Evolutionary conservation across 2,888 invertebrate species (phyloP).

Genomic region (Cryptus viduatorius): DNA sequence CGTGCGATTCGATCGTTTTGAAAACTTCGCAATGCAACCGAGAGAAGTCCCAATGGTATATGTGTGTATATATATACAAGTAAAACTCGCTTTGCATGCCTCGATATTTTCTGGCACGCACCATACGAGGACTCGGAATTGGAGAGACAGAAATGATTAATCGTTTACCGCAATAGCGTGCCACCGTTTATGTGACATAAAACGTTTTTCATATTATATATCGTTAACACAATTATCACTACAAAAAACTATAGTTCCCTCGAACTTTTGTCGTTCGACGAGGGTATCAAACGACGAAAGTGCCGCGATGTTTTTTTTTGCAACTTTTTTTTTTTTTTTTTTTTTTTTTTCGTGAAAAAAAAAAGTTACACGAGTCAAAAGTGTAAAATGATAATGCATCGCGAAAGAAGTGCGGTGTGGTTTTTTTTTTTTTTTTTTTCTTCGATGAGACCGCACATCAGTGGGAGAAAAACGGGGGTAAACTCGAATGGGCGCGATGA

Average conservation of each 20-base stretch:
- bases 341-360: neutral
- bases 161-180: conserved; percentile 22
- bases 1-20: conserved; percentile 65
- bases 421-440: neutral
- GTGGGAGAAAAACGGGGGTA: conserved; percentile 47
- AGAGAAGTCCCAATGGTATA: neutral
- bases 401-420: neutral
- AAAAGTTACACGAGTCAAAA: neutral
- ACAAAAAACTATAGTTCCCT: neutral
- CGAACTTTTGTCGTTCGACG: neutral
- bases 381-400: neutral
- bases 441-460: conserved; percentile 6
- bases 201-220: neutral
- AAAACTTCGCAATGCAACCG: conserved; percentile 27
- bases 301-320: neutral
- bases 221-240: neutral
- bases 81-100: conserved; percentile 34
- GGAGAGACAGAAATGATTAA: conserved; percentile 41
- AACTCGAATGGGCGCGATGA: conserved; percentile 71
- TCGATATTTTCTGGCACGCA: conserved; percentile 55
- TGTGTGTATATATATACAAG: neutral
- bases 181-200: conserved; percentile 11
- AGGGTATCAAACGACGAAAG: neutral
- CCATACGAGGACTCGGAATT: conserved; percentile 21
- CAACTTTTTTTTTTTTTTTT: neutral